Evolutionary conservation across 2,113 vertebrate genomes (phyloP), one percentile per base, ranked within the genome.

Genomic region (Ochotona princeps): DNA sequence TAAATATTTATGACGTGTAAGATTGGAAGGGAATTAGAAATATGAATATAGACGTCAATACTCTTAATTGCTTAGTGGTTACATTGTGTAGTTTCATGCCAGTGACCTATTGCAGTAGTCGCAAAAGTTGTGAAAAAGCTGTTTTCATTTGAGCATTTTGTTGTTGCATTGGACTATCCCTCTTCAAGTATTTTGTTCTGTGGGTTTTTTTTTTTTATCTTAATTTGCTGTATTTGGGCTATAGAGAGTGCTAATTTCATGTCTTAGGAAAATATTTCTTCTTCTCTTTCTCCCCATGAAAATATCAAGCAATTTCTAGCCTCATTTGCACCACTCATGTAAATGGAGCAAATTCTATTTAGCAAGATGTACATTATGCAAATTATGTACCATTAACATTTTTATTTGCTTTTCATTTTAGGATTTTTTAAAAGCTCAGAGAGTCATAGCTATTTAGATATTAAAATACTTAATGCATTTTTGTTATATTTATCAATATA

Each of bases 401-500:
- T 96, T 95, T 80, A 94, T 96, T 97, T 96, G 83, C 11, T 87
- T 88, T 92, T 65, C 57, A 14, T 96, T 94, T 96, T 76, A 65
- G 1, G 63, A 15, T 95, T 65, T 96, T 60, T 87, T 91, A 81
- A 82, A 47, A 61, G 94, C 69, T 92, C 47, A 88, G 30, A 3
- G 93, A 93, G 96, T 92, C 75, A 96, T 97, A 93, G 93, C 47
- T 70, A 94, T 87, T 11, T 94, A 76, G 92, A 25, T 47, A 83
- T 5, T 96, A 94, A 96, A 96, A 87, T 95, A 96, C 92, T 30
- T 93, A 90, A 90, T 86, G 79, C 51, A 9, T 95, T 93, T 94
- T 97, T 91, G 91, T 81, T 96, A 75, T 10, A 89, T 20, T 72
- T 96, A 93, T 32, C 80, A 95, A 92, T 63, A 79, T 94, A 73